phyloP scores from a whole-genome alignment of 1,140 invertebrate genomes.

The Stenopsyche tienmushanensis region DNA sequence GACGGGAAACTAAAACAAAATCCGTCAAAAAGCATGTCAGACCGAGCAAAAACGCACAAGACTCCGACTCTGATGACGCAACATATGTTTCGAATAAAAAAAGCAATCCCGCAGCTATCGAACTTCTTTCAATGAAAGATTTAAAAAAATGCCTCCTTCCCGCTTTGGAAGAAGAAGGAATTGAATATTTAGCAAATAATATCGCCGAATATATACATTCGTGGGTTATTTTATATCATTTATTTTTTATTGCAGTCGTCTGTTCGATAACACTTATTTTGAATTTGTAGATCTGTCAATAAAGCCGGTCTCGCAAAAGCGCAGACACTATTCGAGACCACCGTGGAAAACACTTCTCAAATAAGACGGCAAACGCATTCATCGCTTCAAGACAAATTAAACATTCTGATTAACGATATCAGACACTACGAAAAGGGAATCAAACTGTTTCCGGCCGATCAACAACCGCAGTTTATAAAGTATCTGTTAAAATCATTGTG shows the following conservation, averaged over 20 bases:
- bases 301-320: slow-evolving; percentile 61
- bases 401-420: slow-evolving; percentile 73
- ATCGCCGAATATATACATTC: slow-evolving; percentile 63
- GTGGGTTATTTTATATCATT: slow-evolving; percentile 52
- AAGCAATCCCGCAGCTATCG: slow-evolving; percentile 49
- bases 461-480: slow-evolving; percentile 69
- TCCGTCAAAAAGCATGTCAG: slow-evolving; percentile 78
- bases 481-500: slow-evolving; percentile 83
- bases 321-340: slow-evolving; percentile 69
- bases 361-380: slow-evolving; percentile 73
- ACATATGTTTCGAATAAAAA: slow-evolving; percentile 47
- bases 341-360: slow-evolving; percentile 65
- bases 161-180: slow-evolving; percentile 63
- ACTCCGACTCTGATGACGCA: slow-evolving; percentile 66
- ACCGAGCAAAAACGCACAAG: slow-evolving; percentile 54
- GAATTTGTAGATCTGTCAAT: slow-evolving; percentile 53
- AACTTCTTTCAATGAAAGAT: slow-evolving; percentile 69
- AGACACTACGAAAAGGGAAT: slow-evolving; percentile 85
- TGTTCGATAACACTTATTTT: no score
- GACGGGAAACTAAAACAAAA: slow-evolving; percentile 93
- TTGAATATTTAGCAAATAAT: slow-evolving; percentile 63
- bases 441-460: slow-evolving; percentile 61
- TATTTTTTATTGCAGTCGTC: no score
- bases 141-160: slow-evolving; percentile 66
- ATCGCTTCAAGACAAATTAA: slow-evolving; percentile 80